Conservation (phyloP, 1,140 invertebrate genomes). For the Nasonia giraulti region DNA sequence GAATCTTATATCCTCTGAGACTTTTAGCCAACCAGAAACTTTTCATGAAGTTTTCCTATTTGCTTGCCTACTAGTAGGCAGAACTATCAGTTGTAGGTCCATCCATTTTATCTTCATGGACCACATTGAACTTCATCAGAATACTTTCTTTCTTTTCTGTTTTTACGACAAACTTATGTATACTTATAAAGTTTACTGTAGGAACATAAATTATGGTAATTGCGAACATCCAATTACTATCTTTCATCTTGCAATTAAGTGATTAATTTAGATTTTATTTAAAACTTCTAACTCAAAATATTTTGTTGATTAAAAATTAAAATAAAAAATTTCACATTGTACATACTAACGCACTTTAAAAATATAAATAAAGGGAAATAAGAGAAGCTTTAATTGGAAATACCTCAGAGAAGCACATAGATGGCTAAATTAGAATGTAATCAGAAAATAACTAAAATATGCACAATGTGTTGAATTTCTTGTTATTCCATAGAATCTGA, state of each 20-base stretch:
- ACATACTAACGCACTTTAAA: too few relatives aligned
- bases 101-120: conserved; percentile 8
- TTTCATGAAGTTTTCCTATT: conserved; percentile 47
- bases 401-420: too few relatives aligned
- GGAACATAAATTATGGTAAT: background rate
- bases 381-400: too few relatives aligned
- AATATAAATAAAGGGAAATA: too few relatives aligned
- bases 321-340: too few relatives aligned
- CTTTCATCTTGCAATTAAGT: background rate
- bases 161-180: background rate
- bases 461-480: too few relatives aligned
- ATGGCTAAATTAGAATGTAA: too few relatives aligned
- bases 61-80: conserved; percentile 33
- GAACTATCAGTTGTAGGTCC: background rate
- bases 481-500: background rate
- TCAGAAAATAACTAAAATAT: too few relatives aligned
- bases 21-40: conserved; percentile 36
- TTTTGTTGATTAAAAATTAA: too few relatives aligned
- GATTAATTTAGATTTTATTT: background rate
- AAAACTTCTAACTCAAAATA: too few relatives aligned
- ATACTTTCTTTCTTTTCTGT: background rate
- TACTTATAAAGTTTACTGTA: background rate
- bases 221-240: background rate
- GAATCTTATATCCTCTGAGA: conserved; percentile 34
- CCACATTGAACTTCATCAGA: conserved; percentile 13